phyloP scores from a whole-genome alignment of 2,113 vertebrate species.

The Macaca mulatta region DNA sequence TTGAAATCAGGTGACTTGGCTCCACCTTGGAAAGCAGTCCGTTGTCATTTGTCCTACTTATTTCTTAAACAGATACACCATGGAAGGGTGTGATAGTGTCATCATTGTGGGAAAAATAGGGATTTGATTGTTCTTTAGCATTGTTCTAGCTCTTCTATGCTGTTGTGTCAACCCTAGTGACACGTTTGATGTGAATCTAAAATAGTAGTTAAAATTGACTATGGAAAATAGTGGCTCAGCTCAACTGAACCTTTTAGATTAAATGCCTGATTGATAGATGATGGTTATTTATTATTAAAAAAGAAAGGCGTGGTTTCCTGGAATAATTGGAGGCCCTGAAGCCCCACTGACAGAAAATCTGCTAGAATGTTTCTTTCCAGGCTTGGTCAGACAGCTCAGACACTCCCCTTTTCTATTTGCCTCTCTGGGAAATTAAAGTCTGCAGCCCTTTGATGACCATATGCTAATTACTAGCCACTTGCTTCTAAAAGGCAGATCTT shows the following conservation, averaged over 20 bases:
- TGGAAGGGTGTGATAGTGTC: not conserved
- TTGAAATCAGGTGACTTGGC: not conserved
- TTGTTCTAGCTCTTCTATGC: not conserved
- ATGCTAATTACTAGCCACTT: slow-evolving; percentile 17
- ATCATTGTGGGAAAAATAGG: not conserved
- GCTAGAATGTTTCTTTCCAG: not conserved
- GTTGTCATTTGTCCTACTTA: not conserved
- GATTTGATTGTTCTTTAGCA: not conserved
- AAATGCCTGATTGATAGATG: slow-evolving; percentile 47
- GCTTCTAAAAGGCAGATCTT: slow-evolving; percentile 31
- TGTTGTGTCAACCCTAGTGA: not conserved
- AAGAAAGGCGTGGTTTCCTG: slow-evolving; percentile 47
- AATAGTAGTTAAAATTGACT: slow-evolving; percentile 6
- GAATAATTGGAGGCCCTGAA: slow-evolving; percentile 56
- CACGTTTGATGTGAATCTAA: slow-evolving; percentile 38
- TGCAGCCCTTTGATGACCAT: not conserved
- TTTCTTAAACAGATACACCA: not conserved
- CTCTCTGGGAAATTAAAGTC: slow-evolving; percentile 47
- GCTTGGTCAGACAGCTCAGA: not conserved
- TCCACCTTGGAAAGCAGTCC: not conserved
- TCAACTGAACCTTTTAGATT: slow-evolving; percentile 35
- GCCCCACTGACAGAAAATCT: not conserved
- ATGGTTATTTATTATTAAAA: slow-evolving; percentile 47
- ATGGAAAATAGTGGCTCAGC: slow-evolving; percentile 9
- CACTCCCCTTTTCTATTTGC: slow-evolving; percentile 32